Evolutionary conservation across 2,888 invertebrate species (phyloP), one percentile per base, ranked within the genome.

Genomic region (Desoria tigrina): DNA sequence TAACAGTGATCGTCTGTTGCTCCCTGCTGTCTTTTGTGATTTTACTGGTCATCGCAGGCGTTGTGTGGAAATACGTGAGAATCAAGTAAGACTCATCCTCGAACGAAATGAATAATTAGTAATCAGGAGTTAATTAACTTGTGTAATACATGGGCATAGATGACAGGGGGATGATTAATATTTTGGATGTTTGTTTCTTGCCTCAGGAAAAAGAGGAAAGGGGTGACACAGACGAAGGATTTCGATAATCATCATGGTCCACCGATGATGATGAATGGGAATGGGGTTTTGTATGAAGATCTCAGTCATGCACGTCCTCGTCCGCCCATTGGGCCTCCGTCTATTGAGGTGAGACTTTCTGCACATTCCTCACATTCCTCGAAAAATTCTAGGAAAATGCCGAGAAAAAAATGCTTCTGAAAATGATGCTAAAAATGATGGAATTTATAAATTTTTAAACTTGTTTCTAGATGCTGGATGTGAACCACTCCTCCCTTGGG

Each of bases 231-330:
- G 58, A 71, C 76, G 55, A 76, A 76, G 68, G 76, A 76, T 60
- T 76, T 76, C 70, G 75, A 75, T 64, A 74, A 75, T 56, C 67
- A 69, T 55, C 66, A 66, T 60, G 65, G 66, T 59, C 73, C 72
- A 50, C 74, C 76, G 39, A 66, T 73, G 54, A 74, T 76, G 74
- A 75, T 74, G 72, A 74, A 73, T 67, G 72, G 73, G 27, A 75
- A 74, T 63, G 76, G 76, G 49, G 69, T 76, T 54, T 53, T 76
- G 42, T 76, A 76, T 58, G 76, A 76, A 65, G 76, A 76, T 69
- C 68, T 76, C 51, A 66, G 72, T 60, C 69, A 73, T 61, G 74
- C 75, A 26, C 61, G 74, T 51, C 74, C 76, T 42, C 68, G 76
- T 64, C 76, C 76, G 42, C 74, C 76, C 28, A 75, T 76, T 49